Conservation (phyloP, 2,797 vertebrate genomes). For the Knipowitschia caucasica region DNA sequence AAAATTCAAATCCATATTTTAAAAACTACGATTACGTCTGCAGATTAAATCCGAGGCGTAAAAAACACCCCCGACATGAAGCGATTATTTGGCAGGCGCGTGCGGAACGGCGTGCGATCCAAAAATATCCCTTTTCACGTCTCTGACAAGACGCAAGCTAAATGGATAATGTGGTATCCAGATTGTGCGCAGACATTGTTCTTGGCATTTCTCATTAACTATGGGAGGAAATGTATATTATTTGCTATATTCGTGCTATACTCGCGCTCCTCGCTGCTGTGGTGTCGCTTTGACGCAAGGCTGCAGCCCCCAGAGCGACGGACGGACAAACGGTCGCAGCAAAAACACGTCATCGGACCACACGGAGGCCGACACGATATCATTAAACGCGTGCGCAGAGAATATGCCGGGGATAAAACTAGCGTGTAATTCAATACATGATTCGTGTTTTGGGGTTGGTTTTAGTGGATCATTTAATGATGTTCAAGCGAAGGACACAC, state of each 20-base stretch:
- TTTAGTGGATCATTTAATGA: too few relatives aligned
- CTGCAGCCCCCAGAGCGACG: slow-evolving; percentile 32
- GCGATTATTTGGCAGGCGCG: slow-evolving; percentile 4
- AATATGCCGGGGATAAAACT: not conserved
- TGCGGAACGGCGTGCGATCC: slow-evolving; percentile 3
- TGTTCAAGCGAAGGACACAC: too few relatives aligned
- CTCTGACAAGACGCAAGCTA: slow-evolving; percentile 2
- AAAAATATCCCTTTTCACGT: slow-evolving; percentile 43
- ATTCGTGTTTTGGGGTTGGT: too few relatives aligned
- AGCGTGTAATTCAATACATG: too few relatives aligned
- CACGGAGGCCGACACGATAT: not conserved
- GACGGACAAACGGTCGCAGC: slow-evolving; percentile 21
- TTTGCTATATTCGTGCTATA: not conserved
- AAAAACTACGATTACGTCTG: not conserved
- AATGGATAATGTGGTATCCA: slow-evolving; percentile 43
- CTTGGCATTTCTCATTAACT: slow-evolving; percentile 35
- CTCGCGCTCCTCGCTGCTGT: not conserved
- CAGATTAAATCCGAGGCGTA: not conserved
- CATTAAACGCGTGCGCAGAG: not conserved
- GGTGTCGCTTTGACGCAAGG: slow-evolving; percentile 60
- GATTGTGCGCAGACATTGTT: slow-evolving; percentile 10
- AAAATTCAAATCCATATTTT: slow-evolving; percentile 81
- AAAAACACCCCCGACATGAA: not conserved
- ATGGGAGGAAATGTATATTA: not conserved
- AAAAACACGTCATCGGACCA: slow-evolving; percentile 6